phyloP scores from a whole-genome alignment of 2,888 invertebrate species.

The Acholoe squamosa region DNA sequence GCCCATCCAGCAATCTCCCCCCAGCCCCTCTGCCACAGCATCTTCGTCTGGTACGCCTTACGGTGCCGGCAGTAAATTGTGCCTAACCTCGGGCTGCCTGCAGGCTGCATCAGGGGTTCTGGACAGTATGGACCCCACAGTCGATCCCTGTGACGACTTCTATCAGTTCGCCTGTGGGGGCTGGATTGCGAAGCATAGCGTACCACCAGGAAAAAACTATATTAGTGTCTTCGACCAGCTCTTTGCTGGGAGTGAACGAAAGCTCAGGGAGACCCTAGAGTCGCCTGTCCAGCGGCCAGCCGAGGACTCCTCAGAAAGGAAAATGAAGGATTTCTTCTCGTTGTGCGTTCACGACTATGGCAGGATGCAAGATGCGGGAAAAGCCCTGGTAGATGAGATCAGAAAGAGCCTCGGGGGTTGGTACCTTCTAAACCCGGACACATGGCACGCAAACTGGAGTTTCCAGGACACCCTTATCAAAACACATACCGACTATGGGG shows the following conservation, averaged over 20 bases:
- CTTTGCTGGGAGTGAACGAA: slow-evolving; percentile 71
- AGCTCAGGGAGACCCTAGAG: slow-evolving; percentile 67
- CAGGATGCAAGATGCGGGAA: slow-evolving; percentile 65
- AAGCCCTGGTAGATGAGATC: slow-evolving; percentile 65
- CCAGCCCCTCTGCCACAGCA: not conserved
- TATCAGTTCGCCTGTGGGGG: slow-evolving; percentile 85
- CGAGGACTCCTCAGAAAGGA: slow-evolving; percentile 65
- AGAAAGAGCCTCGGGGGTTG: slow-evolving; percentile 64
- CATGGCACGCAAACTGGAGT: slow-evolving; percentile 65
- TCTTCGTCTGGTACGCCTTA: not conserved
- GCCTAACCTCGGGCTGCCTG: slow-evolving; percentile 65
- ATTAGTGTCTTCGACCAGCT: slow-evolving; percentile 84
- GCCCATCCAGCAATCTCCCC: not conserved
- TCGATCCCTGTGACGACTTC: slow-evolving; percentile 84
- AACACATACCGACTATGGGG: slow-evolving; percentile 62
- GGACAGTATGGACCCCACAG: slow-evolving; percentile 66
- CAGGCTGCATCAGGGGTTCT: slow-evolving; percentile 61
- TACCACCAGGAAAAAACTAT: slow-evolving; percentile 84
- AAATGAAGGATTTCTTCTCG: slow-evolving; percentile 68
- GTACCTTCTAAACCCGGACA: slow-evolving; percentile 68
- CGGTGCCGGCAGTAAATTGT: not conserved
- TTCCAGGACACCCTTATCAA: slow-evolving; percentile 63
- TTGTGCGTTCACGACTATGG: slow-evolving; percentile 69
- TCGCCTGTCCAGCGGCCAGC: slow-evolving; percentile 60
- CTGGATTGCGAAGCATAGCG: slow-evolving; percentile 84